phyloP scores from a whole-genome alignment of 2,888 invertebrate genomes.

The Tachystola acroxantha region DNA sequence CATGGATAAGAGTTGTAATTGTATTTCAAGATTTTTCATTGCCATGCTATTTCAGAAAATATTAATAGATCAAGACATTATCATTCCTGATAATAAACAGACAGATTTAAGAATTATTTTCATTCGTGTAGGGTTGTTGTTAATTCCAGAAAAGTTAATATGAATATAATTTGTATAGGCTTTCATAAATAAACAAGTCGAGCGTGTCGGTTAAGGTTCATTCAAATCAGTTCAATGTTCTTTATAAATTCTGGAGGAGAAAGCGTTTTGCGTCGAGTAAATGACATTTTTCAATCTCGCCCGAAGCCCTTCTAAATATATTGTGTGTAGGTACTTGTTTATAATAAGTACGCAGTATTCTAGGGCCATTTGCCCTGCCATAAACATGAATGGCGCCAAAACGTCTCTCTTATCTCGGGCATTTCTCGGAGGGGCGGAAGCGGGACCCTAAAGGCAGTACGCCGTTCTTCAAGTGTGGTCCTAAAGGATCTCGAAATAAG shows the following conservation, averaged over 20 bases:
- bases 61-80: too few species aligned
- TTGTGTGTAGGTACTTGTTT: constrained; percentile 59
- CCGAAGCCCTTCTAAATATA: constrained; percentile 35
- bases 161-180: too few species aligned
- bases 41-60: too few species aligned
- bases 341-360: constrained; percentile 73
- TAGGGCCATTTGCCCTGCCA: constrained; percentile 72
- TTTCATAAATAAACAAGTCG: too few species aligned
- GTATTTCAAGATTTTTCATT: too few species aligned
- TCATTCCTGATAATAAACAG: too few species aligned
- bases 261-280: constrained; percentile 16
- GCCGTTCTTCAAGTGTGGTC: constrained; percentile 69
- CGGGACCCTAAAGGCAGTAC: constrained; percentile 58
- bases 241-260: constrained; percentile 5
- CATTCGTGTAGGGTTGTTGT: too few species aligned
- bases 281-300: constrained; percentile 36
- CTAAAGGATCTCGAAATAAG: constrained; percentile 74
- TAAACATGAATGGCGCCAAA: constrained; percentile 78
- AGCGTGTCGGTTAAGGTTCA: constrained; percentile 12
- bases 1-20: too few species aligned
- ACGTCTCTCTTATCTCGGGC: constrained; percentile 77
- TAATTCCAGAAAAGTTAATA: too few species aligned
- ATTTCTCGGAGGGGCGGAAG: constrained; percentile 73
- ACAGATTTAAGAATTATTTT: too few species aligned
- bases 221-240: constrained; percentile 11